phyloP scores from a whole-genome alignment of 2,797 vertebrate species.

The Esox masquinongy region DNA sequence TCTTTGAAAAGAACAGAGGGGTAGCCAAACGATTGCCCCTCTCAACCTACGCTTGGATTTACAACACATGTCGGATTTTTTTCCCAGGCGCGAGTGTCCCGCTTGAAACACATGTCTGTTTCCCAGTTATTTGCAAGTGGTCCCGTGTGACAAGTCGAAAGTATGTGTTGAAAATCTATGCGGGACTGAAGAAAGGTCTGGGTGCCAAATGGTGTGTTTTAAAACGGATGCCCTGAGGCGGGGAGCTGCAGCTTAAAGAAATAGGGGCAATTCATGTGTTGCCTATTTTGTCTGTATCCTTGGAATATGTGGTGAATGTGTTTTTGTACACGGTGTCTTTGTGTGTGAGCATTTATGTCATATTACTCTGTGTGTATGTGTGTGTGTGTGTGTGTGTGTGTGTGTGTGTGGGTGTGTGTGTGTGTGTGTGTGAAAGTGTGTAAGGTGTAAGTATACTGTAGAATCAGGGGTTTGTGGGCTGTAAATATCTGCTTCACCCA shows the following conservation, averaged over 20 bases:
- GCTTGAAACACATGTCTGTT: not conserved
- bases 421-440: not conserved
- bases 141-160: not conserved
- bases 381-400: constrained; percentile 8
- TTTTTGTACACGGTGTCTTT: too few relatives aligned
- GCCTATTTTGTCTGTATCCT: constrained; percentile 6
- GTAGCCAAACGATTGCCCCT: constrained; percentile 24
- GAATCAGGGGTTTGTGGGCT: not conserved
- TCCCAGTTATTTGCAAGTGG: constrained; percentile 14
- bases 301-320: too few relatives aligned
- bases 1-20: constrained; percentile 42
- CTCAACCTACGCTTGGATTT: constrained; percentile 32
- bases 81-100: not conserved
- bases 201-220: not conserved
- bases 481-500: not conserved
- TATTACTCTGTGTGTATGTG: constrained; percentile 16
- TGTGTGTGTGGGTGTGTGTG: constrained; percentile 10
- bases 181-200: constrained; percentile 2
- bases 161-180: not conserved
- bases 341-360: too few relatives aligned
- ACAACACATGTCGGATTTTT: constrained; percentile 32
- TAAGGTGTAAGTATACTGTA: not conserved
- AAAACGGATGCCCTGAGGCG: not conserved
- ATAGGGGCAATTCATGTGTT: not conserved
- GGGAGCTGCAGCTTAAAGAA: not conserved